phyloP scores from a whole-genome alignment of 2,797 vertebrate genomes.

The Oryzias sinensis region DNA sequence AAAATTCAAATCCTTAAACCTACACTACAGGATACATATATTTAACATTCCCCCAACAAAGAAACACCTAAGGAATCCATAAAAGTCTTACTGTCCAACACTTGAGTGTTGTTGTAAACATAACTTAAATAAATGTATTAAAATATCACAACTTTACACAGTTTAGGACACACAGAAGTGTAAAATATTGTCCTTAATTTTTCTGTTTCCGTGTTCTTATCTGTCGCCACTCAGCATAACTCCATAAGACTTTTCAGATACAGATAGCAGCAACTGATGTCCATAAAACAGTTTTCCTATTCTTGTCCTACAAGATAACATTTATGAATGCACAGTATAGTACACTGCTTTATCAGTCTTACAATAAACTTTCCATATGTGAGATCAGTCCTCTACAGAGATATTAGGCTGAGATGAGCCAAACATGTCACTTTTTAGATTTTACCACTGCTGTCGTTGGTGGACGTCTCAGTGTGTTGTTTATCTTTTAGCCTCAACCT shows the following conservation, averaged over 20 bases:
- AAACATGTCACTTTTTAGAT: too few species aligned
- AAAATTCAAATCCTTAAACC: too few species aligned
- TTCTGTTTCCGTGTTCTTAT: constrained; percentile 25
- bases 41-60: too few species aligned
- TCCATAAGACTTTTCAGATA: constrained; percentile 25
- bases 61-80: too few species aligned
- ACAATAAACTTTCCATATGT: constrained; percentile 29
- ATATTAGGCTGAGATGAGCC: too few species aligned
- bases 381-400: neutral
- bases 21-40: too few species aligned
- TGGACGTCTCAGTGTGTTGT: too few species aligned
- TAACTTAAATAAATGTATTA: too few species aligned
- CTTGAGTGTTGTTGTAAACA: too few species aligned
- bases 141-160: neutral
- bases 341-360: neutral
- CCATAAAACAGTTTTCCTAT: constrained; percentile 38
- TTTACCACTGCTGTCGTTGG: too few species aligned
- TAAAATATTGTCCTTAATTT: neutral
- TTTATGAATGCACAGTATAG: constrained; percentile 44
- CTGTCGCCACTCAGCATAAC: constrained; percentile 29
- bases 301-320: constrained; percentile 28
- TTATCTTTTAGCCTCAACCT: too few species aligned
- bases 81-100: too few species aligned
- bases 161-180: constrained; percentile 6
- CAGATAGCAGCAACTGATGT: constrained; percentile 48